Conservation (phyloP, 2,888 invertebrate species). For the Perizoma affinitatum region DNA sequence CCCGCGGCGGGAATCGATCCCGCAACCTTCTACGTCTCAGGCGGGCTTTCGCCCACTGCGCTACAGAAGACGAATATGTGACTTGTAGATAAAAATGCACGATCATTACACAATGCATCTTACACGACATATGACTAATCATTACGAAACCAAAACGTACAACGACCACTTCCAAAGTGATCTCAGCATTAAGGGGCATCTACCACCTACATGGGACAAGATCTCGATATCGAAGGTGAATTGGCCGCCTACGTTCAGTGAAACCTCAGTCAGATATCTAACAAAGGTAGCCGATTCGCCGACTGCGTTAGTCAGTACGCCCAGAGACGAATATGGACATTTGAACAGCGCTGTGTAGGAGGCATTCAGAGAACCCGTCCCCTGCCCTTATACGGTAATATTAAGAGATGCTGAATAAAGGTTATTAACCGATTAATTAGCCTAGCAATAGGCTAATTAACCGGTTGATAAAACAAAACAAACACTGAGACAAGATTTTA, state of each 20-base stretch:
- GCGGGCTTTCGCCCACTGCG: too few species aligned
- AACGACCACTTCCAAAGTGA: constrained; percentile 59
- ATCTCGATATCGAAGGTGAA: constrained; percentile 78
- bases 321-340: constrained; percentile 80
- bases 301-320: constrained; percentile 71
- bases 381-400: constrained; percentile 65
- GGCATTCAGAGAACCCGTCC: constrained; percentile 66
- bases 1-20: too few species aligned
- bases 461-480: constrained; percentile 6
- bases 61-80: constrained; percentile 6
- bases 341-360: constrained; percentile 72
- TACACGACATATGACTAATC: constrained; percentile 51
- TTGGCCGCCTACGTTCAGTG: constrained; percentile 72
- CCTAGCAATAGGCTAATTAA: constrained; percentile 11
- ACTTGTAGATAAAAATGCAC: constrained; percentile 44
- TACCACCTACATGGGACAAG: constrained; percentile 67
- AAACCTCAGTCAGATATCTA: constrained; percentile 70
- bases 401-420: constrained; percentile 50
- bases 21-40: too few species aligned
- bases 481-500: too few species aligned
- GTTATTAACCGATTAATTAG: too few species aligned
- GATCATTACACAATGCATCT: constrained; percentile 44
- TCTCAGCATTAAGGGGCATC: constrained; percentile 53
- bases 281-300: constrained; percentile 79
- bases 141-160: constrained; percentile 60